Conservation (phyloP, 1,140 invertebrate species). For the Phymastichus coffea region DNA sequence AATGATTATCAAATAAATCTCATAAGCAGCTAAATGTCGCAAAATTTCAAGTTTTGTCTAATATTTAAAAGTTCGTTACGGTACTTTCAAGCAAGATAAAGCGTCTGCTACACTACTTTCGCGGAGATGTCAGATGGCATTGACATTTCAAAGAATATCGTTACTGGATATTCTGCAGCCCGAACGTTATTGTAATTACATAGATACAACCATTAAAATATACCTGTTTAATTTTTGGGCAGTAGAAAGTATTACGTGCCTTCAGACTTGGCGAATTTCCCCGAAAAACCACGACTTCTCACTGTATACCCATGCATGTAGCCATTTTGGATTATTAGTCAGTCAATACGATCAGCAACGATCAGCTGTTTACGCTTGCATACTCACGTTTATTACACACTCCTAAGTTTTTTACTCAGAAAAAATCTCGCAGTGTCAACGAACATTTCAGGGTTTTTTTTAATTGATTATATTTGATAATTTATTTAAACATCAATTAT, state of each 20-base stretch:
- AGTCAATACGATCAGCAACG: conserved; percentile 29
- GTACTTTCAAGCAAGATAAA: conserved; percentile 14
- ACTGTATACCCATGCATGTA: conserved; percentile 31
- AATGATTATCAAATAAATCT: not conserved
- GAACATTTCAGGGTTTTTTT: too few relatives aligned
- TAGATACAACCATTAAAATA: not conserved
- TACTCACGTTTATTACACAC: too few relatives aligned
- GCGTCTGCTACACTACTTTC: conserved; percentile 41
- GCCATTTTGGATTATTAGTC: conserved; percentile 38
- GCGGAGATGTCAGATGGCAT: conserved; percentile 36
- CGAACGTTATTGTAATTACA: not conserved
- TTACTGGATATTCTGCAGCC: not conserved
- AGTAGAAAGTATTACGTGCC: conserved; percentile 29
- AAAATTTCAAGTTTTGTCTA: too few relatives aligned
- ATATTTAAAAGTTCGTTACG: conserved; percentile 20
- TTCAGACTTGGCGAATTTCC: conserved; percentile 32
- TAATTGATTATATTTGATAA: too few relatives aligned
- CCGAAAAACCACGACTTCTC: conserved; percentile 33
- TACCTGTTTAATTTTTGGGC: not conserved
- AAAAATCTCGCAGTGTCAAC: too few relatives aligned
- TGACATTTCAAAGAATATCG: not conserved
- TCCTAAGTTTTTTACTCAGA: too few relatives aligned
- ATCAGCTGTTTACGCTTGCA: conserved; percentile 39
- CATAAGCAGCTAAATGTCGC: too few relatives aligned
- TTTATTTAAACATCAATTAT: too few relatives aligned